Conservation (phyloP, 2,113 vertebrate species). For the Hydrolagus affinis region DNA sequence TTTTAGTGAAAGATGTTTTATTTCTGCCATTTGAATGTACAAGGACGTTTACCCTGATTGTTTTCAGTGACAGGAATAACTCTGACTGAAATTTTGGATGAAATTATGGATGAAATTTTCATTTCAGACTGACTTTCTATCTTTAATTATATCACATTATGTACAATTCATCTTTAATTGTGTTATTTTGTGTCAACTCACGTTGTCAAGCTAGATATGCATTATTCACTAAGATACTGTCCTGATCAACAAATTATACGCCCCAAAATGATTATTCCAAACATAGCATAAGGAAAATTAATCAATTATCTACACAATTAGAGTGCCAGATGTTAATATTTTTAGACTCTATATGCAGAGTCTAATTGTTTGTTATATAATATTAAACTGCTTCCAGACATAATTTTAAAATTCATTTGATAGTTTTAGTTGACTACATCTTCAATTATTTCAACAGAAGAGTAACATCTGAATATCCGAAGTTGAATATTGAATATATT, state of each 20-base stretch:
- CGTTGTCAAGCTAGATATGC: neutral
- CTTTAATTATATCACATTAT: neutral
- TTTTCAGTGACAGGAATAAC: neutral
- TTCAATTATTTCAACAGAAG: neutral
- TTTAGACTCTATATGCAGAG: neutral
- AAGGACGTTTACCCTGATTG: no score
- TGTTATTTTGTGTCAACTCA: neutral
- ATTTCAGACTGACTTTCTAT: neutral
- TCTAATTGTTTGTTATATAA: neutral
- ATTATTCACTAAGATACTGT: neutral
- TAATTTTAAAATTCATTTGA: neutral
- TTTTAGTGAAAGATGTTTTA: neutral
- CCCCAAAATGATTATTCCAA: neutral
- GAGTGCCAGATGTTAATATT: neutral
- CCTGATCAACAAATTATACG: neutral
- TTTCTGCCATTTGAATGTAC: no score
- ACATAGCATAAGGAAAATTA: neutral
- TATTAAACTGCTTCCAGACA: neutral
- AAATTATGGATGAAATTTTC: neutral
- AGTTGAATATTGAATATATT: neutral
- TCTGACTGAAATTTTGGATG: neutral
- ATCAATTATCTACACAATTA: neutral
- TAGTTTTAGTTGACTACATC: neutral
- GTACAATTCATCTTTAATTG: no score
- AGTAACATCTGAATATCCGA: neutral